Conservation (phyloP, 2,888 invertebrate species). For the Mythimna ferrago region DNA sequence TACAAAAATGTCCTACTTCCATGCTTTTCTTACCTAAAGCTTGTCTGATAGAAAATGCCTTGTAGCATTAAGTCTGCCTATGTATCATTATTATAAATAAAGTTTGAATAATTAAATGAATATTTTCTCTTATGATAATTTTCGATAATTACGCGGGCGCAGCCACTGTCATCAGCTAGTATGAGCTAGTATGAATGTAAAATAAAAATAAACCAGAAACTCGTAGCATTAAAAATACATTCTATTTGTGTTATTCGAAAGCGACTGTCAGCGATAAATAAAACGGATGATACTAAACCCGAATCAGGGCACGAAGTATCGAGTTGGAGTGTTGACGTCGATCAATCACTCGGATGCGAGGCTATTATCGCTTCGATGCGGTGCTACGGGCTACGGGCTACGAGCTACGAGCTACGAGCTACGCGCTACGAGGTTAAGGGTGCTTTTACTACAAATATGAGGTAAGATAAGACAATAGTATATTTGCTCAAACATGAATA, state of each 20-base stretch:
- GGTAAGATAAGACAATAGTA: too few relatives aligned
- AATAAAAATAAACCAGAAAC: neutral
- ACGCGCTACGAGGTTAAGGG: constrained; percentile 18
- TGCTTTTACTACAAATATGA: neutral
- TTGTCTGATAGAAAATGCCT: too few relatives aligned
- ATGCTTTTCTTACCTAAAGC: too few relatives aligned
- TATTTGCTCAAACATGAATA: too few relatives aligned
- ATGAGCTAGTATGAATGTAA: neutral
- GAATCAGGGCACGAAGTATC: constrained; percentile 38
- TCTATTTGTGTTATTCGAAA: constrained; percentile 13
- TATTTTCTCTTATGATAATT: too few relatives aligned
- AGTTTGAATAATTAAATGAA: too few relatives aligned
- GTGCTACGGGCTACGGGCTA: constrained; percentile 33
- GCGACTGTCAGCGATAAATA: constrained; percentile 31
- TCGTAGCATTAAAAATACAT: constrained; percentile 10
- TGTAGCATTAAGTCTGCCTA: too few relatives aligned
- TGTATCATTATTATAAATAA: too few relatives aligned
- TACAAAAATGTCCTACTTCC: too few relatives aligned
- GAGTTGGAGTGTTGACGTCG: constrained; percentile 38
- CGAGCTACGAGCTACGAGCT: constrained; percentile 8
- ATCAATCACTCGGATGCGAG: constrained; percentile 47
- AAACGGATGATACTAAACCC: constrained; percentile 21
- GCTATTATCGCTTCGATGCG: constrained; percentile 10
- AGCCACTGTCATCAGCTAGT: too few relatives aligned
- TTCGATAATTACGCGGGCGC: too few relatives aligned